Evolutionary conservation across 2,797 vertebrate species (phyloP).

Genomic region (Acanthis flammea): DNA sequence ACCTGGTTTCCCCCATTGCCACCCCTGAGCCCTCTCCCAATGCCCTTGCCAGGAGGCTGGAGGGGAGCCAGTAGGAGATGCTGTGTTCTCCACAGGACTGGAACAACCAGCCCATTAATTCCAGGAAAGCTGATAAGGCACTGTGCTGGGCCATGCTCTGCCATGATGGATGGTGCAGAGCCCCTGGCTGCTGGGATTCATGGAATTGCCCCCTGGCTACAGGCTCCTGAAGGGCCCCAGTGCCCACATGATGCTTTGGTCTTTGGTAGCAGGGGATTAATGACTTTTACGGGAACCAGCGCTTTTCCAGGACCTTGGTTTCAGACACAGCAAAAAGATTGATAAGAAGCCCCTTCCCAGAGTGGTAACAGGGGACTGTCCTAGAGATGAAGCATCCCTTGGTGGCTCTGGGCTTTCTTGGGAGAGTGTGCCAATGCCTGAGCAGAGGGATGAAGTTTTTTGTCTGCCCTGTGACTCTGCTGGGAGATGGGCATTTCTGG

Average conservation of each 20-base stretch:
- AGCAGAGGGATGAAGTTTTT: not conserved
- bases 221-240: not conserved
- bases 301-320: not conserved
- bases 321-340: not conserved
- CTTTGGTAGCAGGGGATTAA: rapidly evolving
- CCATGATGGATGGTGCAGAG: not conserved
- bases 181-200: not conserved
- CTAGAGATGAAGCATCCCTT: rapidly evolving
- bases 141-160: not conserved
- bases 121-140: constrained; percentile 21
- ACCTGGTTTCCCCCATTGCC: not conserved
- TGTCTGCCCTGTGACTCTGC: rapidly evolving
- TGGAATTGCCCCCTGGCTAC: rapidly evolving
- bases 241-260: not conserved
- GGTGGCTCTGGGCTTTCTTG: not conserved
- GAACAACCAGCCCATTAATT: constrained; percentile 55
- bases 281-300: not conserved
- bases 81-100: not conserved
- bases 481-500: not conserved
- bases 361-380: not conserved
- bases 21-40: not conserved
- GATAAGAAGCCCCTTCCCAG: not conserved
- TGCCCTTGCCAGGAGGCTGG: constrained; percentile 48
- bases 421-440: not conserved
- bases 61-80: not conserved